Evolutionary conservation across 2,113 vertebrate species (phyloP), one percentile per base, ranked within the genome.

Genomic region (Rhabdomys dilectus): DNA sequence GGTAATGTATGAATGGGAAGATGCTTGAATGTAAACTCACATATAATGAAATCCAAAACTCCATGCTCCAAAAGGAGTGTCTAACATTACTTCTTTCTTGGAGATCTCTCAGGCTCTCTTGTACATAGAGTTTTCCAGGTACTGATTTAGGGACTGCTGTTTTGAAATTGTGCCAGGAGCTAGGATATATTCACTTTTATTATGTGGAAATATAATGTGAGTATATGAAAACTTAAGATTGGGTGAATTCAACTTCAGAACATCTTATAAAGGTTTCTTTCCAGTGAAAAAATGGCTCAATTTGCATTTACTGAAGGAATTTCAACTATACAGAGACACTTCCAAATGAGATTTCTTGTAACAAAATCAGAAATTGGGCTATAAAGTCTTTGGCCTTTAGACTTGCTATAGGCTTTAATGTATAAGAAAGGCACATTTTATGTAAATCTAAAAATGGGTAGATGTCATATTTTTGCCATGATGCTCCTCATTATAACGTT

Each of bases 231-330:
- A 93, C 1, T 87, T 90, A 58, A 90, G 68, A 90, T n/a, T 39
- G 34, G 94, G 8, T 89, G 68, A 87, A 78, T 91, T 91, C 36
- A 91, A 45, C 82, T 93, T 85, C 34, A 89, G 31, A 92, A 86
- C 21, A 64, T 68, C 60, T 92, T 84, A 53, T 1, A 48, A 76
- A 82, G 15, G 4, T 70, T 56, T 48, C 42, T 56, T 93, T 73
- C 22, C 26, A 36, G 16, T n/a, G 26, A 5, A n/a, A 89, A 93
- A 78, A 19, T 22, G 90, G 19, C 21, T 88, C 39, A 53, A 68
- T 31, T n/a, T 62, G 9, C 4, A 7, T 91, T 94, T 77, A 34
- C 48, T 80, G 51, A 91, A 60, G 22, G 45, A 84, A 64, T 80
- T 94, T 53, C 62, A 95, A 42, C 39, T 89, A 31, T 48, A 26